These are phyloP conservation scores for Mamestra configurata DNA, from an alignment of 1,140 invertebrate species.

Conservation along the genomic window DNA sequence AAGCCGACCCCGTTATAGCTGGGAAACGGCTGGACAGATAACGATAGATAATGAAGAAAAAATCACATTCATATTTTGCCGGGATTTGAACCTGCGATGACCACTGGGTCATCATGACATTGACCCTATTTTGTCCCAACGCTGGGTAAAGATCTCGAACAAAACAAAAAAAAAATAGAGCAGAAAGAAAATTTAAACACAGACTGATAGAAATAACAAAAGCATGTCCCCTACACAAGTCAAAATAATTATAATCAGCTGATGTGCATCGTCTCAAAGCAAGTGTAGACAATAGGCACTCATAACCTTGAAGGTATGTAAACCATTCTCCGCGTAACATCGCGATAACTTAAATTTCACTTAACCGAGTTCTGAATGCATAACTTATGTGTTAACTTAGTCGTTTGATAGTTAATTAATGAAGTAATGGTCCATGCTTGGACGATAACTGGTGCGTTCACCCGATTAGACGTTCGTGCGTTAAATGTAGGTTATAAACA, in stretches of 20 bases:
- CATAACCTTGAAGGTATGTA: slow-evolving; percentile 22
- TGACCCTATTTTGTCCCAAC: too few relatives aligned
- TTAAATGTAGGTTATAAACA: neutral
- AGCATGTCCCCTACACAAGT: neutral
- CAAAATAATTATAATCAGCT: neutral
- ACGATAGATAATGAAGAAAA: too few relatives aligned
- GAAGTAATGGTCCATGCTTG: neutral
- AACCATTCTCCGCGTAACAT: slow-evolving; percentile 7
- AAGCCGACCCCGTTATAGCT: too few relatives aligned
- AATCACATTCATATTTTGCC: too few relatives aligned
- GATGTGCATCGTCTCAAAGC: neutral
- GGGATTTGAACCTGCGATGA: too few relatives aligned
- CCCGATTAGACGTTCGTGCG: slow-evolving; percentile 23
- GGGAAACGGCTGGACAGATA: too few relatives aligned
- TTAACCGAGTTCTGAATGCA: slow-evolving; percentile 27
- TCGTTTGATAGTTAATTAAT: slow-evolving; percentile 11
- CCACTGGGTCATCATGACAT: too few relatives aligned
- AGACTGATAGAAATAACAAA: neutral
- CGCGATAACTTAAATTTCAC: slow-evolving; percentile 7
- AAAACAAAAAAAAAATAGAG: neutral
- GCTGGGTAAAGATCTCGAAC: too few relatives aligned
- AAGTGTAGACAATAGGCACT: slow-evolving; percentile 1
- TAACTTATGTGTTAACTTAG: neutral
- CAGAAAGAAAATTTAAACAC: too few relatives aligned
- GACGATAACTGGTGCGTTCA: slow-evolving; percentile 31